phyloP scores from a whole-genome alignment of 2,888 invertebrate genomes.

The Cheilosia vulpina region DNA sequence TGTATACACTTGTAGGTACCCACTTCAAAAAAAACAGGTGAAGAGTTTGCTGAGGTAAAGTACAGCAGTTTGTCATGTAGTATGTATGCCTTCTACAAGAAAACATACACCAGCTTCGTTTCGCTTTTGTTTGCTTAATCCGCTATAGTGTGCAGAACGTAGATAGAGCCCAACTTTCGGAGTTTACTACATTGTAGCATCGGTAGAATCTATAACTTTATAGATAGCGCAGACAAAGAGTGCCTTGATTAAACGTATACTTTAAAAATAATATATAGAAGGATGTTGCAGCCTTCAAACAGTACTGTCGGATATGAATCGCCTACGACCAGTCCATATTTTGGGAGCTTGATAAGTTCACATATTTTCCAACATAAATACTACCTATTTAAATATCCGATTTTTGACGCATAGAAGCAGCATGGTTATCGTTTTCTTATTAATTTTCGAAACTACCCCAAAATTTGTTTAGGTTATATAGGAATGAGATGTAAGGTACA shows the following conservation, averaged over 20 bases:
- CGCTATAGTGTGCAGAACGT: slow-evolving; percentile 6
- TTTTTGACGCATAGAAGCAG: too few species aligned
- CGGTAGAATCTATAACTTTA: not conserved
- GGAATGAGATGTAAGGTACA: too few species aligned
- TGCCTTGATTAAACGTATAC: not conserved
- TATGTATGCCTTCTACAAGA: slow-evolving; percentile 22
- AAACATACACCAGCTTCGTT: slow-evolving; percentile 15
- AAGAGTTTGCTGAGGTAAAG: slow-evolving; percentile 24
- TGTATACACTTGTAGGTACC: slow-evolving; percentile 47
- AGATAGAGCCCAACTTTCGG: slow-evolving; percentile 11
- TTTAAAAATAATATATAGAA: not conserved
- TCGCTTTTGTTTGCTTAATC: slow-evolving; percentile 15
- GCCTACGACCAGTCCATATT: too few species aligned
- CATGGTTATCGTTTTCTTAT: too few species aligned
- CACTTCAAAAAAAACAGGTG: slow-evolving; percentile 33
- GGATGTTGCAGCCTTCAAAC: not conserved
- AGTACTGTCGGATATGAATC: too few species aligned
- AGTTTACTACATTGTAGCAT: slow-evolving; percentile 19
- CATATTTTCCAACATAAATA: too few species aligned
- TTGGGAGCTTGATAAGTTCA: too few species aligned
- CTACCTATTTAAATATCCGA: too few species aligned
- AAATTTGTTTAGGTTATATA: too few species aligned
- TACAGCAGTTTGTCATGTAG: slow-evolving; percentile 21
- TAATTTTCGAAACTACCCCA: too few species aligned
- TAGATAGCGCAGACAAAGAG: not conserved